Base-by-base conservation (phyloP, 1,140 invertebrate species). In the Anagrus nilaparvatae region DNA sequence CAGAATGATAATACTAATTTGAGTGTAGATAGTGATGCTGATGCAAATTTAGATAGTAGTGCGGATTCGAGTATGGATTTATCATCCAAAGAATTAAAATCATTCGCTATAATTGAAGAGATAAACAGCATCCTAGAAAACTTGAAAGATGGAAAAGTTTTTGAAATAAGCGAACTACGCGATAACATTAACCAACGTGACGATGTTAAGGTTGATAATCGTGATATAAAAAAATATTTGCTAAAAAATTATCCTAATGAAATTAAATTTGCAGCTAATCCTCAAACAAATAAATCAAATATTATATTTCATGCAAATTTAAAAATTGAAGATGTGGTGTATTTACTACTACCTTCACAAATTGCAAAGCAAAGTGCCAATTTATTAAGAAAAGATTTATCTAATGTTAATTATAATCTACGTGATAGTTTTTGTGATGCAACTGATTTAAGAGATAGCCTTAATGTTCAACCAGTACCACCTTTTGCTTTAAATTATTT, bases 381-480 rank as follows among this genome's bases (percentile, higher is more conserved):
- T 8, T 5, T 16, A 17, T 21, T 36, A 30, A 16, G 41, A 17
- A 12, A 27, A 14, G 10, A 9, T n/a, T 30, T 43, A n/a, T 10
- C 5, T 14, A 21, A 19, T 8, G 12, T 44, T 1, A 35, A 44
- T 24, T 44, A 31, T 37, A n/a, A 16, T n/a, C 25, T 44, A n/a
- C 6, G 14, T 19, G 29, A 44, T 38, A 30, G 20, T 18, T 44
- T 31, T 25, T 38, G 19, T 24, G 34, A 44, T 32, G 34, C 37
- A 17, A 30, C 4, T n/a, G 32, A 38, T 38, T 23, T 37, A 4
- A 36, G 35, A 19, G 6, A 38, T 20, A 44, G 32, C 16, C 10
- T 38, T 4, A 16, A 37, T 20, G 38, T 44, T n/a, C 24, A 33
- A 31, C n/a, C 3, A 12, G 20, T 2, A 12, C 18, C 6, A 4